phyloP scores from a whole-genome alignment of 23 tunicate genomes.

The Halocynthia roretzi region DNA sequence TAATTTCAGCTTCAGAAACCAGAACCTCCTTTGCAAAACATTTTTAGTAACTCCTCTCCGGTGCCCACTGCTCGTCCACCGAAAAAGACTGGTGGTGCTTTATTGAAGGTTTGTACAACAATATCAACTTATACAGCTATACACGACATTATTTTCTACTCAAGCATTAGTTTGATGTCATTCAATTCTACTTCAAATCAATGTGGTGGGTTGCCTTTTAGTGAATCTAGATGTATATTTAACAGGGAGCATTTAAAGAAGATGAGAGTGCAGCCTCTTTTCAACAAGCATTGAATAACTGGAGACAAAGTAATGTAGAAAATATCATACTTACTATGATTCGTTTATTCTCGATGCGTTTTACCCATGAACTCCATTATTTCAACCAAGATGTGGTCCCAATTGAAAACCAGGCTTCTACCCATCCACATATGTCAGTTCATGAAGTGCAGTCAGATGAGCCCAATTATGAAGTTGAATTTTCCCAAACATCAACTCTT shows the following conservation, averaged over 20 bases:
- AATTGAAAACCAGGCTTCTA: not conserved
- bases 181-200: too few species aligned
- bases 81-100: conserved; percentile 12
- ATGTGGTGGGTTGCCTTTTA: too few species aligned
- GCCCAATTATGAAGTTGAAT: conserved; percentile 44
- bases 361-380: not conserved
- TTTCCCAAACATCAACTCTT: conserved; percentile 64
- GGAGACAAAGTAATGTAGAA: conserved; percentile 35
- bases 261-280: conserved; percentile 80
- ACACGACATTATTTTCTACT: not conserved
- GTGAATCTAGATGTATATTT: not conserved
- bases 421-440: conserved; percentile 51
- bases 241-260: conserved; percentile 59
- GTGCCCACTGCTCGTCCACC: not conserved
- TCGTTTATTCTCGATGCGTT: too few species aligned
- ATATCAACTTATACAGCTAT: not conserved
- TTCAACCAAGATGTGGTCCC: not conserved
- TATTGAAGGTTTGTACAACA: conserved; percentile 6
- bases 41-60: not conserved
- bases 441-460: conserved; percentile 87
- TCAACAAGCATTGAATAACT: conserved; percentile 61
- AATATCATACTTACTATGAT: not conserved
- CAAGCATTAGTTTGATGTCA: too few species aligned
- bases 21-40: conserved; percentile 16
- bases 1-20: conserved; percentile 1